A percentile compares a stretch with the other conserved stretches of the same genome.
Conservation (phyloP, 2,888 invertebrate genomes). For the Sinhomidia bicolor region DNA sequence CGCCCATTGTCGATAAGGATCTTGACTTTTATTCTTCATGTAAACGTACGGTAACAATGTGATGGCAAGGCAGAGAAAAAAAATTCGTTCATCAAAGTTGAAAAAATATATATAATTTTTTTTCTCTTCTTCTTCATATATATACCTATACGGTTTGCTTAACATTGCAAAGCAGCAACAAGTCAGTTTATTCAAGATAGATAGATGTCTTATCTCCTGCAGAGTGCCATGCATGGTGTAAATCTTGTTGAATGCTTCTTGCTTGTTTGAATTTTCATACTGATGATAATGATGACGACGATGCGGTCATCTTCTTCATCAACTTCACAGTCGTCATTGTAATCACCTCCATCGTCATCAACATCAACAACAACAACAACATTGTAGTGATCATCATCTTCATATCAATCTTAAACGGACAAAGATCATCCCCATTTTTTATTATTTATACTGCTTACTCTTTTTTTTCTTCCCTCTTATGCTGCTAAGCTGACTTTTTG, state of each 20-base stretch:
- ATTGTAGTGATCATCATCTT: constrained; percentile 60
- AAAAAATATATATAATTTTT: constrained; percentile 9
- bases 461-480: not conserved
- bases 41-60: constrained; percentile 66
- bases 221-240: constrained; percentile 59
- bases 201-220: constrained; percentile 65
- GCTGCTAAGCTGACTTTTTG: not conserved
- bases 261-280: constrained; percentile 34
- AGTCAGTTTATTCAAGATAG: constrained; percentile 47
- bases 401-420: constrained; percentile 68
- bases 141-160: too few relatives aligned
- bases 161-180: constrained; percentile 44
- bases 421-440: constrained; percentile 56
- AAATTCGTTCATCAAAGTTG: constrained; percentile 69
- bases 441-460: not conserved
- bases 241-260: constrained; percentile 62
- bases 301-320: constrained; percentile 64
- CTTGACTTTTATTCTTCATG: constrained; percentile 72
- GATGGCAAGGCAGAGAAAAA: constrained; percentile 62
- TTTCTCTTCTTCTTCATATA: constrained; percentile 36
- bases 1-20: constrained; percentile 69
- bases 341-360: constrained; percentile 66
- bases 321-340: constrained; percentile 64
- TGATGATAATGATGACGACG: too few relatives aligned
- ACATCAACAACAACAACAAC: constrained; percentile 53